A percentile compares a stretch with the other conserved stretches of the same genome.
These are phyloP conservation scores for Mesitornis unicolor DNA, from an alignment of 2,113 vertebrate genomes.

Conservation along the genomic window DNA sequence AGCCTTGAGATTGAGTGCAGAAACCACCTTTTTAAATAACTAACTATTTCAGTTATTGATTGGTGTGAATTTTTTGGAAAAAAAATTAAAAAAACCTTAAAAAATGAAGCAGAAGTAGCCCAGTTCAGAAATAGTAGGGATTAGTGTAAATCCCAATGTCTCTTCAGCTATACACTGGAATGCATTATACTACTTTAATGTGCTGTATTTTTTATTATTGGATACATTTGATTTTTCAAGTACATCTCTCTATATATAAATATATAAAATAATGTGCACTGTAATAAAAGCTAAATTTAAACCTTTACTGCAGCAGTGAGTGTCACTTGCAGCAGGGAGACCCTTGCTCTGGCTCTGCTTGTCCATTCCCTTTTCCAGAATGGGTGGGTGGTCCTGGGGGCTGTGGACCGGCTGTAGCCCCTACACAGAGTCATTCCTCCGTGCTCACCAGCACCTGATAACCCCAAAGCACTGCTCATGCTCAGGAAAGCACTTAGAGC, in stretches of 20 bases:
- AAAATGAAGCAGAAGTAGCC: constrained; percentile 5
- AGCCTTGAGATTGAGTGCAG: constrained; percentile 61
- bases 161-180: constrained; percentile 81
- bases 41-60: constrained; percentile 50
- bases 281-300: constrained; percentile 77
- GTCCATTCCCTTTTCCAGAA: not conserved
- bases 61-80: constrained; percentile 37
- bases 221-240: constrained; percentile 84
- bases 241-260: constrained; percentile 79
- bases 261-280: constrained; percentile 76
- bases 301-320: not conserved
- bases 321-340: not conserved
- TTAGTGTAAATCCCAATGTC: constrained; percentile 65
- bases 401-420: not conserved
- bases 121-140: constrained; percentile 61
- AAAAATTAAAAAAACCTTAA: too few species aligned
- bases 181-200: constrained; percentile 82
- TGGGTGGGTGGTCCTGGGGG: accelerated
- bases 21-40: constrained; percentile 53
- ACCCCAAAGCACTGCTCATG: not conserved
- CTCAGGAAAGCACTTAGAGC: not conserved
- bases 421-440: not conserved
- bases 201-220: constrained; percentile 86
- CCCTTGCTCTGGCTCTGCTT: not conserved
- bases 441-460: accelerated